Conservation (phyloP, 2,888 invertebrate genomes). For the Drosophila prostipennis region DNA sequence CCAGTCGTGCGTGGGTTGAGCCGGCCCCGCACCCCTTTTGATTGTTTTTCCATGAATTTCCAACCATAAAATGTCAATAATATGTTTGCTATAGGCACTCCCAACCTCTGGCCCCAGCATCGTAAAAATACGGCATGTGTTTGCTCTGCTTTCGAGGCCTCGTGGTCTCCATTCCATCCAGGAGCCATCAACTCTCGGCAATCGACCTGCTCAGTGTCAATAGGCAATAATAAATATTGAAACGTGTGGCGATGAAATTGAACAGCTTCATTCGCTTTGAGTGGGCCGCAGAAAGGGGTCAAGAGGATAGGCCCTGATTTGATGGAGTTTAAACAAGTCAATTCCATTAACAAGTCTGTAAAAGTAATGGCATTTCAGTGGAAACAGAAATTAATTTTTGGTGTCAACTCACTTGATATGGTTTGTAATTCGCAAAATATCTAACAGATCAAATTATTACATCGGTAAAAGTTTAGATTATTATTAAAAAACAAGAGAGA, state of each 20-base stretch:
- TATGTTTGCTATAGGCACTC: slow-evolving; percentile 61
- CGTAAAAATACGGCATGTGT: slow-evolving; percentile 22
- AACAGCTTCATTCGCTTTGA: slow-evolving; percentile 27
- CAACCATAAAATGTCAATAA: slow-evolving; percentile 76
- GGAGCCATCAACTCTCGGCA: slow-evolving; percentile 22
- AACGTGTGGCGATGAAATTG: slow-evolving; percentile 47
- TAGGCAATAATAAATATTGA: slow-evolving; percentile 58
- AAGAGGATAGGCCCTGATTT: slow-evolving; percentile 36
- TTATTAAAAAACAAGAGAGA: too few species aligned
- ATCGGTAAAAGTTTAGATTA: neutral
- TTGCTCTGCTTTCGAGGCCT: slow-evolving; percentile 27
- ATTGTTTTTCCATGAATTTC: slow-evolving; percentile 69
- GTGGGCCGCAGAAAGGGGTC: slow-evolving; percentile 15
- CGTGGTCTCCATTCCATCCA: slow-evolving; percentile 20
- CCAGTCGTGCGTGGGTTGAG: slow-evolving; percentile 37
- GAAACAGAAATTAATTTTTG: neutral
- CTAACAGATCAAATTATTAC: neutral
- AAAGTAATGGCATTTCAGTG: neutral
- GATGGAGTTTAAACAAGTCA: slow-evolving; percentile 42
- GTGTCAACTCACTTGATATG: neutral
- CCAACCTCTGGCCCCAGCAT: slow-evolving; percentile 1
- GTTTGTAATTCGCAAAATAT: too few species aligned
- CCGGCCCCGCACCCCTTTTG: slow-evolving; percentile 50
- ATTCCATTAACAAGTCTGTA: slow-evolving; percentile 25
- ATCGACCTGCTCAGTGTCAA: slow-evolving; percentile 61